Conservation (phyloP, 2,113 vertebrate genomes). For the Dendrocopos noguchii region DNA sequence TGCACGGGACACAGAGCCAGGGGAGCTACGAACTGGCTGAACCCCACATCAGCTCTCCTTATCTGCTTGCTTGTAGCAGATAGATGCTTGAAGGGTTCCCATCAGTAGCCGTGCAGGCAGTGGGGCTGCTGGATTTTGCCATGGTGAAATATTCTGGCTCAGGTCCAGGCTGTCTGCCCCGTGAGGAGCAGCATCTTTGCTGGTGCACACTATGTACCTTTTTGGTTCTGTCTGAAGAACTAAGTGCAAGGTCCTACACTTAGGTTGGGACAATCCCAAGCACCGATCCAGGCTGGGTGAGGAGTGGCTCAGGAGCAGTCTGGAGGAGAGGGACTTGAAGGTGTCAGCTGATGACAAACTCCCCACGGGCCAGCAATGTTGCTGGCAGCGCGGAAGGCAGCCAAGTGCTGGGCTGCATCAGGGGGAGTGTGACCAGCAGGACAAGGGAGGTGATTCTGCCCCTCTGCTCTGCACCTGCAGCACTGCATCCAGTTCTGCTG, state of each 20-base stretch:
- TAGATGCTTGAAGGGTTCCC: background rate
- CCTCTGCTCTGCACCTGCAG: too few relatives aligned
- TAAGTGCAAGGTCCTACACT: too few relatives aligned
- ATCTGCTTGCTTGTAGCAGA: background rate
- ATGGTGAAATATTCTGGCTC: background rate
- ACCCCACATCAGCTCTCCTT: background rate
- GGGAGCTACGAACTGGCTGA: background rate
- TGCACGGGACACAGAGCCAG: background rate
- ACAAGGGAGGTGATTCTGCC: too few relatives aligned
- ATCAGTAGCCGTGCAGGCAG: rapidly evolving
- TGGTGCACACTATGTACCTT: background rate
- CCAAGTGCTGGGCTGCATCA: too few relatives aligned
- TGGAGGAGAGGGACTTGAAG: too few relatives aligned
- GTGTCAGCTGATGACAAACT: too few relatives aligned
- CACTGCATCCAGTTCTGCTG: background rate
- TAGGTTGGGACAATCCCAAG: too few relatives aligned
- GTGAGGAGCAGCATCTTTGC: background rate
- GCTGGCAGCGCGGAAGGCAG: too few relatives aligned
- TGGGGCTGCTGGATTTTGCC: background rate
- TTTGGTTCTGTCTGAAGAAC: background rate
- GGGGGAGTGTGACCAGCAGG: too few relatives aligned
- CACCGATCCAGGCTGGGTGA: too few relatives aligned
- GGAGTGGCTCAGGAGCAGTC: too few relatives aligned
- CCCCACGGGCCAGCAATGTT: too few relatives aligned
- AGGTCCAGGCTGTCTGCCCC: rapidly evolving